phyloP scores from a whole-genome alignment of 2,113 vertebrate genomes.

The Hucho hucho region DNA sequence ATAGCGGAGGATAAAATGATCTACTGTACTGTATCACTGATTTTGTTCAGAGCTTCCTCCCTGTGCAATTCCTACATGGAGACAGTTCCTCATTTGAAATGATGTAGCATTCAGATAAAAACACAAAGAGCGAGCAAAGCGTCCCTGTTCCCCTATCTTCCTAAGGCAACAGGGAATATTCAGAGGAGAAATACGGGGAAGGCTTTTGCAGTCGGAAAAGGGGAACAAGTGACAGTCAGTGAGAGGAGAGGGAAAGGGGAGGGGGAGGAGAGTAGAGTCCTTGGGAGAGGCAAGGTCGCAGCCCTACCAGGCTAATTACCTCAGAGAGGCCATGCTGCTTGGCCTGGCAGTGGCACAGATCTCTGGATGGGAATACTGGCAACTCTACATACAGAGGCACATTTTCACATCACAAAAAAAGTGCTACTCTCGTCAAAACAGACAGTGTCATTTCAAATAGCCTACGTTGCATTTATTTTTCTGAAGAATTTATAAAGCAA shows the following conservation, averaged over 20 bases:
- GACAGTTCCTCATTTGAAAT: constrained; percentile 36
- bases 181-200: constrained; percentile 19
- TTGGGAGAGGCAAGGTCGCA: constrained; percentile 57
- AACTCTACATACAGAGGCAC: constrained; percentile 28
- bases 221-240: constrained; percentile 16
- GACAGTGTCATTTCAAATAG: not conserved
- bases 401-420: constrained; percentile 26
- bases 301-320: constrained; percentile 58
- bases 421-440: constrained; percentile 4
- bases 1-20: constrained; percentile 41
- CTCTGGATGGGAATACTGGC: constrained; percentile 27
- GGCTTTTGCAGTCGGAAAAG: constrained; percentile 32
- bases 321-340: constrained; percentile 42
- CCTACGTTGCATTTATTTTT: not conserved
- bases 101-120: constrained; percentile 44
- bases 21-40: constrained; percentile 37
- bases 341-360: constrained; percentile 34
- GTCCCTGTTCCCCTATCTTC: constrained; percentile 42
- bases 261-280: constrained; percentile 41
- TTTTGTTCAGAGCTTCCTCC: constrained; percentile 36
- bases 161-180: constrained; percentile 16
- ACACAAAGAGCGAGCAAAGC: constrained; percentile 19
- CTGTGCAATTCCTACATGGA: constrained; percentile 28
- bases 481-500: not conserved
- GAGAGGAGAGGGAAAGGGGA: not conserved